phyloP scores from a whole-genome alignment of 2,888 invertebrate genomes.

The Sinohyriopsis cumingii region DNA sequence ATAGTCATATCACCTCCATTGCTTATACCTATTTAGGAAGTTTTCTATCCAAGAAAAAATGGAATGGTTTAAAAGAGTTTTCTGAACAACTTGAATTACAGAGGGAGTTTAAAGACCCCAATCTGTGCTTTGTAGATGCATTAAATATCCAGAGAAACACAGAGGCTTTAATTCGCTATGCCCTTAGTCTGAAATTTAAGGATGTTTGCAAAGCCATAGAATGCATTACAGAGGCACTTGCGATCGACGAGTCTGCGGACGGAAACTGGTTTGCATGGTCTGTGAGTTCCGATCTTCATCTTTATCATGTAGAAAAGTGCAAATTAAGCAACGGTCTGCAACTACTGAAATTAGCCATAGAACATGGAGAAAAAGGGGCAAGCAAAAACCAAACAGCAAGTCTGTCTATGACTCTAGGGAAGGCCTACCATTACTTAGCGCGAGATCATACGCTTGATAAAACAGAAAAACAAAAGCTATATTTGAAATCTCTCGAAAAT shows the following conservation, averaged over 20 bases:
- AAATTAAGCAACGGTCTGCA: no score
- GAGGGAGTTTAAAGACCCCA: no score
- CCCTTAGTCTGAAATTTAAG: not conserved
- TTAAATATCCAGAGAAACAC: not conserved
- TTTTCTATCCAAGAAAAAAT: not conserved
- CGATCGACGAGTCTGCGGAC: no score
- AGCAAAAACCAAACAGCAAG: not conserved
- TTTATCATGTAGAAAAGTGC: no score
- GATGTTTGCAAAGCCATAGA: not conserved
- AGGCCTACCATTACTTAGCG: not conserved
- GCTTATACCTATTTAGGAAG: constrained; percentile 1
- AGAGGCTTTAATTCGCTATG: not conserved
- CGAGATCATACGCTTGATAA: not conserved
- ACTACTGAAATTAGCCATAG: not conserved
- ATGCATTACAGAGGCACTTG: no score
- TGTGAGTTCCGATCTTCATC: no score
- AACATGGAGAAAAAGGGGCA: constrained; percentile 1
- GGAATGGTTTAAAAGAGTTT: no score
- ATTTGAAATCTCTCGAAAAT: constrained; percentile 4
- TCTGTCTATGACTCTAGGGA: not conserved
- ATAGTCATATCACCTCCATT: no score
- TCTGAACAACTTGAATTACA: not conserved
- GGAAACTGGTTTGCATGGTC: no score
- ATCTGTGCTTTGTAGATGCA: no score
- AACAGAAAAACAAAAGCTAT: not conserved